Evolutionary conservation across 2,888 invertebrate species (phyloP).

Genomic region (Aphidius colemani): DNA sequence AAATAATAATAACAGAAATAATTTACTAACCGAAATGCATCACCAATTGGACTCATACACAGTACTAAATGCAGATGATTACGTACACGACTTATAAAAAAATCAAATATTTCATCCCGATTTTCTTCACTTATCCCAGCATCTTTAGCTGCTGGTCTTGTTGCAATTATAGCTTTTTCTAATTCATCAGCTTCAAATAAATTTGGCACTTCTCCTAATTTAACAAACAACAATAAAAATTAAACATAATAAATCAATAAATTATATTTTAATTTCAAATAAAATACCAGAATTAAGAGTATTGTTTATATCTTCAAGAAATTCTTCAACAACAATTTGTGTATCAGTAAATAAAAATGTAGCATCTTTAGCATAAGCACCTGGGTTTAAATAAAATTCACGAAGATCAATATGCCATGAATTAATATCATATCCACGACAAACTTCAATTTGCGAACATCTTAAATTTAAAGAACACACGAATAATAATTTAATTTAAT

Average conservation of each 20-base stretch:
- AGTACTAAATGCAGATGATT: constrained; percentile 79
- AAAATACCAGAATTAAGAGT: constrained; percentile 73
- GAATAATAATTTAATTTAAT: neutral
- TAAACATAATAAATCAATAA: neutral
- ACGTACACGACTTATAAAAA: constrained; percentile 78
- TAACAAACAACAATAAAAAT: too few relatives aligned
- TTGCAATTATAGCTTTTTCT: constrained; percentile 72
- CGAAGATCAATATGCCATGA: constrained; percentile 87
- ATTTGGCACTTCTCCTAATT: constrained; percentile 77
- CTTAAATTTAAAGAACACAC: constrained; percentile 54
- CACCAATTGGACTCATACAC: constrained; percentile 89
- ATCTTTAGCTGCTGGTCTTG: constrained; percentile 63
- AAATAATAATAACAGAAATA: neutral
- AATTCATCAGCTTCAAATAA: constrained; percentile 87
- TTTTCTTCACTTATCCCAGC: constrained; percentile 65
- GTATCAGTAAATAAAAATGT: constrained; percentile 88
- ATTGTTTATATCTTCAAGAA: constrained; percentile 88
- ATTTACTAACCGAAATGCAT: constrained; percentile 57
- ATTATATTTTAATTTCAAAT: too few relatives aligned
- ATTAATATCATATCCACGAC: constrained; percentile 79
- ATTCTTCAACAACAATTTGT: constrained; percentile 81
- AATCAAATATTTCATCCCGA: constrained; percentile 73
- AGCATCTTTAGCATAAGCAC: constrained; percentile 73
- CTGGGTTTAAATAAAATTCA: constrained; percentile 78
- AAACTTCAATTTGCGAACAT: constrained; percentile 87